These are phyloP conservation scores for Petrocephalus zakoni DNA, from an alignment of 2,113 vertebrate genomes.

Conservation along the genomic window DNA sequence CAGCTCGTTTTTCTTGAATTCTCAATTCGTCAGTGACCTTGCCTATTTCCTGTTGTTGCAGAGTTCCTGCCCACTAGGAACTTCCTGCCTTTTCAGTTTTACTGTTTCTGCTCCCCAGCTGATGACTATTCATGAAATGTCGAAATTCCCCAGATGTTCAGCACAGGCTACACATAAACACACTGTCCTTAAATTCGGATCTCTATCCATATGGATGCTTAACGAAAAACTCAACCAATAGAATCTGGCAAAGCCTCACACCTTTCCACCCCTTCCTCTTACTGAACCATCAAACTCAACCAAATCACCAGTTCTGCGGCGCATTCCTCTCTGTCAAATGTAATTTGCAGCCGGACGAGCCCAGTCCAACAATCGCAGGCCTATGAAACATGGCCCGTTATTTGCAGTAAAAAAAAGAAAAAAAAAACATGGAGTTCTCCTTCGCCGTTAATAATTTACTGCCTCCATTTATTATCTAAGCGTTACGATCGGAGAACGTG, in stretches of 20 bases:
- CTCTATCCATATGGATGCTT: neutral
- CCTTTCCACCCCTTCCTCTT: neutral
- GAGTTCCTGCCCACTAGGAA: neutral
- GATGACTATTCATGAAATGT: neutral
- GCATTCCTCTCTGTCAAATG: neutral
- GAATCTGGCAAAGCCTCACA: neutral
- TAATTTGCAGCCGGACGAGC: neutral
- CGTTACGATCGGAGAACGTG: neutral
- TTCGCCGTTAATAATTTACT: neutral
- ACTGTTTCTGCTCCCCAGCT: neutral
- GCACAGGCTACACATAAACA: neutral
- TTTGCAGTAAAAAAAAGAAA: neutral
- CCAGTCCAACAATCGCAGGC: neutral
- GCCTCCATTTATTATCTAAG: neutral
- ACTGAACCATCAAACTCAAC: slow-evolving; percentile 3
- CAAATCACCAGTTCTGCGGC: neutral
- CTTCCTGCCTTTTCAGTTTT: neutral
- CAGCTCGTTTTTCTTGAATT: neutral
- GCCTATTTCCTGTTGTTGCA: neutral
- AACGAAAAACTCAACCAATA: neutral
- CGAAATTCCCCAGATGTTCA: neutral
- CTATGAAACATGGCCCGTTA: neutral
- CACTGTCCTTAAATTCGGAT: neutral
- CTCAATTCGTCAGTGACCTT: neutral
- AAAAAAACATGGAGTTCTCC: neutral